Conservation (phyloP, 1,140 invertebrate genomes). For the Cherax destructor region DNA sequence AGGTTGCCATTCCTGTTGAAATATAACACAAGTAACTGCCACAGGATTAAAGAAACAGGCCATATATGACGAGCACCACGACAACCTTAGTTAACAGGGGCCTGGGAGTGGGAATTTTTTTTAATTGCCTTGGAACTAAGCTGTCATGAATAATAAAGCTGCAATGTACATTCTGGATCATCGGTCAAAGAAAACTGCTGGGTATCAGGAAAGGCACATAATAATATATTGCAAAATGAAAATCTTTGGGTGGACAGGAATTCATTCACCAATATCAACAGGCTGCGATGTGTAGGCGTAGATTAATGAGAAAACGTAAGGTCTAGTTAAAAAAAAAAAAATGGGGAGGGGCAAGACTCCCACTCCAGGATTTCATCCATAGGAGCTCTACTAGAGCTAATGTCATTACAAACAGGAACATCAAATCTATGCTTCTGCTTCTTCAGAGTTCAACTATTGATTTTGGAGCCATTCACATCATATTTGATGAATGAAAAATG, state of each 20-base stretch:
- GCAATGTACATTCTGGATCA: neutral
- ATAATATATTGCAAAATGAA: neutral
- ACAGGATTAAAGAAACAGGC: constrained; percentile 8
- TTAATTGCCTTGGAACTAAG: no score
- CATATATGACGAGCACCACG: constrained; percentile 50
- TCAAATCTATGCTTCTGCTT: neutral
- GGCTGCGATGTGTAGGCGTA: neutral
- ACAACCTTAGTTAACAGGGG: constrained; percentile 43
- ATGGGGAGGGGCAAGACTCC: neutral
- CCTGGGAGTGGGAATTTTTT: neutral
- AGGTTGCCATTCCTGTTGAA: neutral
- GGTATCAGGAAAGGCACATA: neutral
- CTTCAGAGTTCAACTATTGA: neutral
- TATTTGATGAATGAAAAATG: constrained; percentile 24
- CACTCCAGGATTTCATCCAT: neutral
- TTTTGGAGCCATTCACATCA: constrained; percentile 33
- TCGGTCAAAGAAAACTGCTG: neutral
- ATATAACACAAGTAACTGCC: constrained; percentile 1
- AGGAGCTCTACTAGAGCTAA: neutral
- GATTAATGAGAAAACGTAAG: no score
- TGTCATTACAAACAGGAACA: neutral
- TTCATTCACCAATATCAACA: no score
- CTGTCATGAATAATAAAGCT: no score
- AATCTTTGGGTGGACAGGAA: neutral
- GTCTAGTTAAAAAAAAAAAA: no score